These are phyloP conservation scores for Lacerta bilineata DNA, from an alignment of 2,797 vertebrate genomes.

Conservation along the genomic window DNA sequence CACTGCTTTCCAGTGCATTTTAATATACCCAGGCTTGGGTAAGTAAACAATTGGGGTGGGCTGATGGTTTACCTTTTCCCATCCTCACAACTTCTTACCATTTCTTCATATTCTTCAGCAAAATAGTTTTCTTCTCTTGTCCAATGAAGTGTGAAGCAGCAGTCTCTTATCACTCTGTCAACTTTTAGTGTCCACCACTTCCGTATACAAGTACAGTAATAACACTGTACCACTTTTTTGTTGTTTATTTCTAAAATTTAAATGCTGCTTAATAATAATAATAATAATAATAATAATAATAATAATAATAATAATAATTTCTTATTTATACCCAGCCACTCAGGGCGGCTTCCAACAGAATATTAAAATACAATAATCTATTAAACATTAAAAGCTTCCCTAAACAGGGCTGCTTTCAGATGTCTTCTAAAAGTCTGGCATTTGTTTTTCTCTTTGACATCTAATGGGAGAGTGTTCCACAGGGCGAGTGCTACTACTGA, in stretches of 20 bases:
- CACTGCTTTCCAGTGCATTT: background rate
- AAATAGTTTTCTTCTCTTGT: background rate
- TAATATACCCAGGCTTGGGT: background rate
- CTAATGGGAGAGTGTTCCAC: no score
- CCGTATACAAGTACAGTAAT: background rate
- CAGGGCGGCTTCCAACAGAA: no score
- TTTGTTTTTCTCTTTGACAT: no score
- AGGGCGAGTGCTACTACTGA: no score
- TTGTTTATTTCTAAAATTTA: background rate
- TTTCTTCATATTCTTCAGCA: background rate
- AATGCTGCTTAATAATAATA: no score
- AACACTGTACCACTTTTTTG: background rate
- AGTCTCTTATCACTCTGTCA: background rate
- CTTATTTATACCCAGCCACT: no score
- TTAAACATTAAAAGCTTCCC: no score
- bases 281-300: no score
- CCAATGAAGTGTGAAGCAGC: constrained; percentile 6
- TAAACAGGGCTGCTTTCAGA: no score
- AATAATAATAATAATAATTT: no score
- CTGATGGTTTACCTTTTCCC: background rate
- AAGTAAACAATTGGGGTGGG: background rate
- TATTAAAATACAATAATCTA: no score
- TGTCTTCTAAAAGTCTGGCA: no score
- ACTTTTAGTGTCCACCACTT: background rate
- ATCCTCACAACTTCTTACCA: background rate